These are phyloP conservation scores for Mycetomoellerius zeteki DNA, from an alignment of 1,140 invertebrate genomes.

Conservation along the genomic window DNA sequence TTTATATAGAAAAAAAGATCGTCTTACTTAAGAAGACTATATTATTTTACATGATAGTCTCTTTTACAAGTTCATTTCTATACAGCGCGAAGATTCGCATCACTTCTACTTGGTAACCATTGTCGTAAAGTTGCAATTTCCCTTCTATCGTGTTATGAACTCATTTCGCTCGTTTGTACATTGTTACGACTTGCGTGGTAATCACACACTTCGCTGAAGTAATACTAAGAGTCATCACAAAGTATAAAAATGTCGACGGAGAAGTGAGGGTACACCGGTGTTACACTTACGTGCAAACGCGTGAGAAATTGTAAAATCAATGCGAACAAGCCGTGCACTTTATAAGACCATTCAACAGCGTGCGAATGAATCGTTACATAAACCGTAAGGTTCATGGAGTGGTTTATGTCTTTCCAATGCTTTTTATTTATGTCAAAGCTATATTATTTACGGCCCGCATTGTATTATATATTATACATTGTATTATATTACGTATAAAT, in stretches of 20 bases:
- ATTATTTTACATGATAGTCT: slow-evolving; percentile 12
- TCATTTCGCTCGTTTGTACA: slow-evolving; percentile 50
- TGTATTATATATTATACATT: neutral
- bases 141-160: slow-evolving; percentile 40
- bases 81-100: neutral
- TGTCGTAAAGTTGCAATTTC: slow-evolving; percentile 32
- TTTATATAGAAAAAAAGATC: neutral
- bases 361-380: neutral
- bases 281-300: neutral
- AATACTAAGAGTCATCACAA: slow-evolving; percentile 18
- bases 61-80: neutral
- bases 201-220: neutral
- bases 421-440: neutral
- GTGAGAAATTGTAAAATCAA: slow-evolving; percentile 52
- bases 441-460: neutral
- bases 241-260: slow-evolving; percentile 22
- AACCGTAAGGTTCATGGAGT: neutral
- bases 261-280: neutral
- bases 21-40: neutral
- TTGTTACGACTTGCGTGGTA: slow-evolving; percentile 20
- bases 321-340: neutral
- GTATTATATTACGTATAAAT: slow-evolving; percentile 8
- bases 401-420: neutral
- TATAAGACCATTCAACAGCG: slow-evolving; percentile 18
- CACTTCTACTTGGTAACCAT: neutral